These are phyloP conservation scores for Cerceris ruficornis DNA, from an alignment of 2,888 invertebrate species.

Conservation along the genomic window DNA sequence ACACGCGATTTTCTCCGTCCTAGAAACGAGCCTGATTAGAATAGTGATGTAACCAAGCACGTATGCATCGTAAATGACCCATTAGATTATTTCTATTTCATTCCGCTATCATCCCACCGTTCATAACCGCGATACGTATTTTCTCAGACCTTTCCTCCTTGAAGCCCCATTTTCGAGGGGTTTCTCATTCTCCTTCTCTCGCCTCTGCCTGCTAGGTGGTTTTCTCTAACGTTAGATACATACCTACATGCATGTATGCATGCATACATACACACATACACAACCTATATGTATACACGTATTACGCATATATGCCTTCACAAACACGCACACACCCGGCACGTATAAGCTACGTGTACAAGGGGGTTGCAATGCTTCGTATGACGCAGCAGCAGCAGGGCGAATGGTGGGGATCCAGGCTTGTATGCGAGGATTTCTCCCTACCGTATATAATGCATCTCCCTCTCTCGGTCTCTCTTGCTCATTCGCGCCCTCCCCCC, in stretches of 20 bases:
- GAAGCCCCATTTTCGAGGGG: constrained; percentile 41
- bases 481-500: constrained; percentile 10
- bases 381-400: constrained; percentile 71
- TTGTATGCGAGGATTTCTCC: constrained; percentile 47
- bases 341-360: constrained; percentile 44
- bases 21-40: constrained; percentile 42
- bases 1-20: constrained; percentile 39
- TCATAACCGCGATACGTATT: constrained; percentile 12
- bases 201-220: constrained; percentile 34
- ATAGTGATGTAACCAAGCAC: constrained; percentile 40
- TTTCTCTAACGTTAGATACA: constrained; percentile 37
- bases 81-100: constrained; percentile 26
- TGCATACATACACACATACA: neutral
- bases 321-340: neutral
- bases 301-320: too few species aligned
- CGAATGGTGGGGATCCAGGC: constrained; percentile 58
- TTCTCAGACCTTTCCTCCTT: constrained; percentile 17
- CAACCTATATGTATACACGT: too few species aligned
- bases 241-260: neutral
- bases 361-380: constrained; percentile 76
- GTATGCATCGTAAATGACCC: constrained; percentile 37
- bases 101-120: neutral
- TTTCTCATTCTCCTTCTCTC: constrained; percentile 12
- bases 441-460: constrained; percentile 58
- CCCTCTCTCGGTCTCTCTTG: constrained; percentile 23